Evolutionary conservation across 2,888 invertebrate genomes (phyloP), one percentile per base, ranked within the genome.

Genomic region (Brachylomia viminalis): DNA sequence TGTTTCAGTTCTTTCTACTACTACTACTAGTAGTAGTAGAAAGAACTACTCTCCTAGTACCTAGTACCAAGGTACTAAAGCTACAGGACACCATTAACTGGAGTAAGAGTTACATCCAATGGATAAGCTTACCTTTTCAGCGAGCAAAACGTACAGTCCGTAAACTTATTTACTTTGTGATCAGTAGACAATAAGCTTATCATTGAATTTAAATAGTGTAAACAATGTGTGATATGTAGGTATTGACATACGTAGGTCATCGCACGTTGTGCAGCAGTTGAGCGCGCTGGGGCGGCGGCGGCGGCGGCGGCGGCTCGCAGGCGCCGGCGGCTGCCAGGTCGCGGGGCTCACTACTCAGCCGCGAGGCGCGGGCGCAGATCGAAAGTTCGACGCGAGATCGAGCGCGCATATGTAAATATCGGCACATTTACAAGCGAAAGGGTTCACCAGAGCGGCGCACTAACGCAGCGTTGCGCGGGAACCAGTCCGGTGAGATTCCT

Each of bases 401-500:
- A 95, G 94, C 95, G 95, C 94, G 95, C 95, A 95, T 96, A 96
- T 96, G 96, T 96, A 96, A 96, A 96, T 96, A 96, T 96, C 96
- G 96, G 95, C 96, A 96, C 96, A 96, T 96, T 96, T 96, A 96
- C 96, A 95, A 96, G 96, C 96, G 96, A 96, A 96, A 96, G 96
- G 96, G 96, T 96, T 96, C 96, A 96, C 96, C 96, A 94, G 95
- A 96, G 95, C 95, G 96, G 95, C 95, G 95, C 96, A 95, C 95
- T 96, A 95, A 95, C 95, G 95, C 94, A 94, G 95, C 93, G 95
- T 95, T 95, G 95, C 94, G 95, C 95, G 95, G 96, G 97, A 97
- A 97, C 97, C 97, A 97, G 97, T 97, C 97, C 97, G 97, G 97
- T 96, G 95, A 97, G 97, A 97, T 97, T 97, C 97, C 97, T 97